These are phyloP conservation scores for Catocala sponsa DNA, from an alignment of 2,888 invertebrate species.

Conservation along the genomic window DNA sequence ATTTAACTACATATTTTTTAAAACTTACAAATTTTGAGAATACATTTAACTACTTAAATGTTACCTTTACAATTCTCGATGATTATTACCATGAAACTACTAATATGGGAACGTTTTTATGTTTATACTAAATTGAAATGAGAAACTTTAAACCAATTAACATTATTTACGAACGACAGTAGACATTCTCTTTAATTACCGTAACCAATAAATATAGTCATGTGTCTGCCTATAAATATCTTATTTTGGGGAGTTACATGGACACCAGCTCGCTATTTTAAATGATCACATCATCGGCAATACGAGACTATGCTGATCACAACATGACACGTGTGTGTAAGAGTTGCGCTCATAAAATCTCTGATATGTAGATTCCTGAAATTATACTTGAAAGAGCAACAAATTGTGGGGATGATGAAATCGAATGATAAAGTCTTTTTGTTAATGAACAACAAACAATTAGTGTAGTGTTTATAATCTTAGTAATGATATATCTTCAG, in stretches of 20 bases:
- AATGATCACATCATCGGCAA: conserved; percentile 36
- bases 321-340: conserved; percentile 24
- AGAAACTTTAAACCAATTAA: too few species aligned
- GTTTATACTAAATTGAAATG: too few species aligned
- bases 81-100: too few species aligned
- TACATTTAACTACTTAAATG: too few species aligned
- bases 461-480: too few species aligned
- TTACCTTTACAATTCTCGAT: too few species aligned
- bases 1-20: too few species aligned
- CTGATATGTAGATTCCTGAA: conserved; percentile 9
- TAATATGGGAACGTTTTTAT: too few species aligned
- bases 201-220: conserved; percentile 28
- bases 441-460: too few species aligned
- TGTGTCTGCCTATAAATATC: conserved; percentile 24
- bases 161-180: conserved; percentile 1
- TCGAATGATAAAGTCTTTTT: conserved; percentile 16
- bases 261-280: conserved; percentile 29
- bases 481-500: too few species aligned
- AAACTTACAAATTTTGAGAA: too few species aligned
- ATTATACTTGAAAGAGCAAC: conserved; percentile 17
- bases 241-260: conserved; percentile 11
- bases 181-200: conserved; percentile 20
- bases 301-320: conserved; percentile 14
- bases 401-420: conserved; percentile 15
- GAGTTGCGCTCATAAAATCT: conserved; percentile 19